Percentiles rank a stretch among this genome's conserved stretches.
phyloP scores from a whole-genome alignment of 2,113 vertebrate genomes.

The Corythoichthys intestinalis region DNA sequence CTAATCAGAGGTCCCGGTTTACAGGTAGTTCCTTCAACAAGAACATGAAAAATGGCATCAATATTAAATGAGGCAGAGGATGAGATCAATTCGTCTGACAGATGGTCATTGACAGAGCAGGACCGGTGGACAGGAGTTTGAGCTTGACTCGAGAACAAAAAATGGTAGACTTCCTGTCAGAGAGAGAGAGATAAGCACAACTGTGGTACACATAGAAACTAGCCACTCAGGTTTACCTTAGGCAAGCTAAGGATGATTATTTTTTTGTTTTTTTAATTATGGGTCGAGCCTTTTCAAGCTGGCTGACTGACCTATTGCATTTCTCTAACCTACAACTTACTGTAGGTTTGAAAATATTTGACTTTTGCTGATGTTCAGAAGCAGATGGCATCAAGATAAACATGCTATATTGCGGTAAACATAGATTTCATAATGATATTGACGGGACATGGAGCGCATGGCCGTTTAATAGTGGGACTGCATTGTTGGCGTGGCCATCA shows the following conservation, averaged over 20 bases:
- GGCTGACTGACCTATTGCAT: neutral
- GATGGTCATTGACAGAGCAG: constrained; percentile 60
- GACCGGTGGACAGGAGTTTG: constrained; percentile 35
- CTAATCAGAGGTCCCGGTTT: constrained; percentile 32
- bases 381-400: neutral
- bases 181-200: constrained; percentile 49
- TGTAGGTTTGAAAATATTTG: neutral
- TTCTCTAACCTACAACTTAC: neutral
- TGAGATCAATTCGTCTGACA: constrained; percentile 64
- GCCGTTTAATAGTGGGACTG: no score
- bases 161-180: constrained; percentile 47
- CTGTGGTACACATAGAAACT: constrained; percentile 9
- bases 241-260: neutral
- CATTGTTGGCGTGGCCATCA: no score
- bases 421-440: neutral
- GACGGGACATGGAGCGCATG: no score
- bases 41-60: constrained; percentile 51
- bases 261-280: no score
- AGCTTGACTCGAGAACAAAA: constrained; percentile 15
- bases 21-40: constrained; percentile 52
- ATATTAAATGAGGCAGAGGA: constrained; percentile 62
- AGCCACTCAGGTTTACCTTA: neutral
- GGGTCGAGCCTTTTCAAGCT: neutral
- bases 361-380: neutral
- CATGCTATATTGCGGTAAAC: neutral